phyloP scores from a whole-genome alignment of 1,140 invertebrate genomes.

The Drosophila repletoides region DNA sequence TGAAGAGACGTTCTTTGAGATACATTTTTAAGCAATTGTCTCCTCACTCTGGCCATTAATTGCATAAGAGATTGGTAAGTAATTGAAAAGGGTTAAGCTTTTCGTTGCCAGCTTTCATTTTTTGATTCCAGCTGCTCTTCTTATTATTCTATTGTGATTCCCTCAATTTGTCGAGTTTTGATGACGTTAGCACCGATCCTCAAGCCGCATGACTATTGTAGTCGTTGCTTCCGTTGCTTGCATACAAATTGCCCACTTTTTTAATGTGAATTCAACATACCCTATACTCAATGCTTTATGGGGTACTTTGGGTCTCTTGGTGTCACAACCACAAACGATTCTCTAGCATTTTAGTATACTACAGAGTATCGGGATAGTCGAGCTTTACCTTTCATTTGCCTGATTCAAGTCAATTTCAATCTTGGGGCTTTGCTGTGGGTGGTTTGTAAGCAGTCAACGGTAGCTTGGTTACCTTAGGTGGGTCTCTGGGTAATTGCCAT shows the following conservation, averaged over 20 bases:
- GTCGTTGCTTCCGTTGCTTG: constrained; percentile 12
- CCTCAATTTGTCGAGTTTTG: constrained; percentile 36
- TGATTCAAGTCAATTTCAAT: background rate
- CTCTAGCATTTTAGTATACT: no score
- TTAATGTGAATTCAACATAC: constrained; percentile 11
- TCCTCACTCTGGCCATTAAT: no score
- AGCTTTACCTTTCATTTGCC: background rate
- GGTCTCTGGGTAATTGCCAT: constrained; percentile 30
- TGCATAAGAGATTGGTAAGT: no score
- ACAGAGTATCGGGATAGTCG: constrained; percentile 4
- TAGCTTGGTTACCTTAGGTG: constrained; percentile 3
- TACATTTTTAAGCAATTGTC: no score
- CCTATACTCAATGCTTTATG: background rate
- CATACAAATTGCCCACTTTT: constrained; percentile 38
- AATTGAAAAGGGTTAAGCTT: no score
- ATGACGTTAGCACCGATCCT: constrained; percentile 11
- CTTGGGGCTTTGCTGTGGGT: constrained; percentile 4
- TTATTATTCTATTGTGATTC: constrained; percentile 27
- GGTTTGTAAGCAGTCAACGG: background rate
- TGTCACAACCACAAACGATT: no score
- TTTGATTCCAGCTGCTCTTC: background rate
- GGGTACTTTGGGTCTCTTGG: background rate
- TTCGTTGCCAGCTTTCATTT: constrained; percentile 10
- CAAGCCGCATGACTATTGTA: constrained; percentile 4
- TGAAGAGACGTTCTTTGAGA: no score